Conservation (phyloP, 2,113 vertebrate species). For the Erythrocercus mccallii region DNA sequence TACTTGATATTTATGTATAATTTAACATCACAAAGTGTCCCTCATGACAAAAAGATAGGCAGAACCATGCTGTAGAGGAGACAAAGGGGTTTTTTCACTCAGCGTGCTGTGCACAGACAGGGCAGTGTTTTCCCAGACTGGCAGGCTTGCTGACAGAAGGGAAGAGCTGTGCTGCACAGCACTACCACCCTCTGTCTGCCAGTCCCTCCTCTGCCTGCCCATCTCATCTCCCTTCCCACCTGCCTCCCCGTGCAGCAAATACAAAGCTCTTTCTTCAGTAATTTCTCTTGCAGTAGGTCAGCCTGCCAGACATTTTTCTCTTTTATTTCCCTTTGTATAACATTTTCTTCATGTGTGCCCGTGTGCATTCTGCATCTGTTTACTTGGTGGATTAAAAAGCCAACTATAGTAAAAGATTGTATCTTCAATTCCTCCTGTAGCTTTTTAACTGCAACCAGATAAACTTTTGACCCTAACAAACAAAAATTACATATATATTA, state of each 20-base stretch:
- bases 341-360: background rate
- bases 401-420: background rate
- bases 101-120: rapidly evolving
- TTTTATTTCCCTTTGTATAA: background rate
- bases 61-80: background rate
- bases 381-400: background rate
- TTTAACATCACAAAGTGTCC: background rate
- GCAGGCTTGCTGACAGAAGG: background rate
- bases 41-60: background rate
- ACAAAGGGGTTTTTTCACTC: background rate
- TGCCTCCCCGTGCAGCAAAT: background rate
- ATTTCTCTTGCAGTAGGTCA: background rate
- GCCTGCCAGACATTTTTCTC: background rate
- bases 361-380: background rate
- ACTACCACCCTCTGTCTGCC: background rate
- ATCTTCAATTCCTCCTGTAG: background rate
- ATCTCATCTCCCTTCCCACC: background rate
- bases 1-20: background rate
- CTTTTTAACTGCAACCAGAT: background rate
- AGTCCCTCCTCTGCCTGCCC: background rate
- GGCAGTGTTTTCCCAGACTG: background rate
- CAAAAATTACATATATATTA: background rate
- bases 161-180: background rate
- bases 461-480: background rate
- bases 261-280: background rate